Evolutionary conservation across 2,797 vertebrate genomes (phyloP).

Genomic region (Bradypodion pumilum): DNA sequence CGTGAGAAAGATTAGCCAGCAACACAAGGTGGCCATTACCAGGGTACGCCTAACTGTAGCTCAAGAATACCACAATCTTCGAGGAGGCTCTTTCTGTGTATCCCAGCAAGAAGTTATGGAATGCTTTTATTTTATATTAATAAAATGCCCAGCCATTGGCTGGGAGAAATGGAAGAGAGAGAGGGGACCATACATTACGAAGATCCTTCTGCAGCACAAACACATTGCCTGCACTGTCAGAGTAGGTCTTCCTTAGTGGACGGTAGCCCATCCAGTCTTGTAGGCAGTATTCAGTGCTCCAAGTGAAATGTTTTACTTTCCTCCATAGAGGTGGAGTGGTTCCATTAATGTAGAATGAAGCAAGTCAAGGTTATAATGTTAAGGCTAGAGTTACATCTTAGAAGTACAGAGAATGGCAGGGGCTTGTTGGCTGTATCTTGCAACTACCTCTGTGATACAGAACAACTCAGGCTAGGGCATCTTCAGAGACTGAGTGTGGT

Average conservation of each 20-base stretch:
- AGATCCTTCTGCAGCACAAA: neutral
- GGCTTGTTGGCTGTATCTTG: neutral
- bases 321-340: neutral
- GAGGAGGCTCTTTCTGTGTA: too few species aligned
- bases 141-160: neutral
- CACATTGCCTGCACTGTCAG: too few species aligned
- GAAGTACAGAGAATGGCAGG: neutral
- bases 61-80: too few species aligned
- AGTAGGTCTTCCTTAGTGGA: neutral
- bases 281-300: neutral
- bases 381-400: neutral
- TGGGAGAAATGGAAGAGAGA: neutral
- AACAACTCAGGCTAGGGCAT: too few species aligned
- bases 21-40: too few species aligned
- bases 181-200: too few species aligned
- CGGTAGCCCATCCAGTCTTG: neutral
- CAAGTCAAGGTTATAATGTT: neutral
- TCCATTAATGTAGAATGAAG: neutral
- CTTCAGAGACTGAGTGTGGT: too few species aligned
- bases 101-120: neutral
- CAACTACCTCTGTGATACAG: neutral
- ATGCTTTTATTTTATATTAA: neutral
- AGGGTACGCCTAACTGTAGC: too few species aligned
- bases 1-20: too few species aligned
- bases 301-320: neutral